Percentiles rank a stretch among this genome's conserved stretches.
phyloP scores from a whole-genome alignment of 1,140 invertebrate genomes.

The Drosophila busckii region DNA sequence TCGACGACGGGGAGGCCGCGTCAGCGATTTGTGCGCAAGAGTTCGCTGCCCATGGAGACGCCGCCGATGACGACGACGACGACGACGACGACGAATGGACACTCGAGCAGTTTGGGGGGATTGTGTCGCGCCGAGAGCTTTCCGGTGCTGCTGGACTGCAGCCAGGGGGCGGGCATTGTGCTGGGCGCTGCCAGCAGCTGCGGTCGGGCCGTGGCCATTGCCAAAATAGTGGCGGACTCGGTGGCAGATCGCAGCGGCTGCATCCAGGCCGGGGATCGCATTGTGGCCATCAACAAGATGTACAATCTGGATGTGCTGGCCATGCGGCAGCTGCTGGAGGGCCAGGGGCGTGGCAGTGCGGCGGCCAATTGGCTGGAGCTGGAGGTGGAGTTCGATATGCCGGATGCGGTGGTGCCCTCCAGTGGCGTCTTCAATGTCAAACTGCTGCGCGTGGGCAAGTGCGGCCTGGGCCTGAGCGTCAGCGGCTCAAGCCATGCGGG shows the following conservation, averaged over 20 bases:
- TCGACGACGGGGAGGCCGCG: conserved; percentile 62
- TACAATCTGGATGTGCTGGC: conserved; percentile 80
- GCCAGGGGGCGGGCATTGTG: conserved; percentile 73
- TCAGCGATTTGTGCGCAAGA: conserved; percentile 68
- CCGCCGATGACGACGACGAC: neutral
- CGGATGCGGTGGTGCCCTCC: conserved; percentile 93
- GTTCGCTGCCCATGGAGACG: conserved; percentile 69
- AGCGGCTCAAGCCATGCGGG: conserved; percentile 82
- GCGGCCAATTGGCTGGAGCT: conserved; percentile 81
- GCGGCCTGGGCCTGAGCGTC: conserved; percentile 91
- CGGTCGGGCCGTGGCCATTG: conserved; percentile 57
- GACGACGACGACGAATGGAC: conserved; percentile 13
- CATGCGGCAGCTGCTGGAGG: conserved; percentile 79
- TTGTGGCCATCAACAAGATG: conserved; percentile 90
- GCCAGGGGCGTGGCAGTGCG: conserved; percentile 2
- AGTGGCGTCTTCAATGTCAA: conserved; percentile 95
- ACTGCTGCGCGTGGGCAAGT: conserved; percentile 86
- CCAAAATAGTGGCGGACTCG: conserved; percentile 69
- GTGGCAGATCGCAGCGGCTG: conserved; percentile 83
- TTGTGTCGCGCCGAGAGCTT: conserved; percentile 74
- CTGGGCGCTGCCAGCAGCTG: conserved; percentile 37
- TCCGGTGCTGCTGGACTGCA: conserved; percentile 75
- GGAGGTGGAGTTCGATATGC: conserved; percentile 93
- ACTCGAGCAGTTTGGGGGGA: conserved; percentile 50
- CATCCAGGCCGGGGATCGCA: conserved; percentile 89